These are phyloP conservation scores for Mesoclemmys tuberculata DNA, from an alignment of 2,113 vertebrate genomes.

Conservation along the genomic window DNA sequence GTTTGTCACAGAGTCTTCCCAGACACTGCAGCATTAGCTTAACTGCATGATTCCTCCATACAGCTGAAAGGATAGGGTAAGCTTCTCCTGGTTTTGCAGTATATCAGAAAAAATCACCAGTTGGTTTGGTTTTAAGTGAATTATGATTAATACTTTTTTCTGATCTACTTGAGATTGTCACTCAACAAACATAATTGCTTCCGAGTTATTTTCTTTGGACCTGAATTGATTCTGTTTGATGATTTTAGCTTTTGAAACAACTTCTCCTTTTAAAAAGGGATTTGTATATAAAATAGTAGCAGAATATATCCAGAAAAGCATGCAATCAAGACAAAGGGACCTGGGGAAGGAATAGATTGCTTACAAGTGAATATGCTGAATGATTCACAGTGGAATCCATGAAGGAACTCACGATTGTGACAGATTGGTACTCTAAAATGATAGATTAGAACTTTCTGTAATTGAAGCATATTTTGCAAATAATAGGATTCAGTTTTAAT, in stretches of 20 bases:
- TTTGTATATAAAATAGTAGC: not conserved
- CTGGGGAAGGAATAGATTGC: not conserved
- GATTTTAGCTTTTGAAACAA: not conserved
- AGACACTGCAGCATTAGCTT: not conserved
- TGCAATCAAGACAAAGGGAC: not conserved
- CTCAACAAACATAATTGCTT: not conserved
- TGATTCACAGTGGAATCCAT: not conserved
- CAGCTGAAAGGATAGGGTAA: not conserved
- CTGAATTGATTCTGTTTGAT: not conserved
- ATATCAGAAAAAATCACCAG: not conserved
- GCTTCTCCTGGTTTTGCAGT: not conserved
- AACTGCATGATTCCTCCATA: not conserved
- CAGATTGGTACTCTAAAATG: not conserved
- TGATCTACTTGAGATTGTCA: not conserved
- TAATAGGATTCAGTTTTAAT: not conserved
- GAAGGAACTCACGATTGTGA: slow-evolving; percentile 15
- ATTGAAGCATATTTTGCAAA: not conserved
- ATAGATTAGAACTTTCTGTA: not conserved
- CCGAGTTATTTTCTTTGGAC: not conserved
- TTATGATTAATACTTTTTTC: not conserved
- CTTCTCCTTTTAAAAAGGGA: accelerated
- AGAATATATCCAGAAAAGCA: not conserved
- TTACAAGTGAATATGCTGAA: not conserved
- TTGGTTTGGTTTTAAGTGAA: not conserved
- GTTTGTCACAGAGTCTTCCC: not conserved